Conservation (phyloP, 2,797 vertebrate genomes). For the Gambusia yucatana region DNA sequence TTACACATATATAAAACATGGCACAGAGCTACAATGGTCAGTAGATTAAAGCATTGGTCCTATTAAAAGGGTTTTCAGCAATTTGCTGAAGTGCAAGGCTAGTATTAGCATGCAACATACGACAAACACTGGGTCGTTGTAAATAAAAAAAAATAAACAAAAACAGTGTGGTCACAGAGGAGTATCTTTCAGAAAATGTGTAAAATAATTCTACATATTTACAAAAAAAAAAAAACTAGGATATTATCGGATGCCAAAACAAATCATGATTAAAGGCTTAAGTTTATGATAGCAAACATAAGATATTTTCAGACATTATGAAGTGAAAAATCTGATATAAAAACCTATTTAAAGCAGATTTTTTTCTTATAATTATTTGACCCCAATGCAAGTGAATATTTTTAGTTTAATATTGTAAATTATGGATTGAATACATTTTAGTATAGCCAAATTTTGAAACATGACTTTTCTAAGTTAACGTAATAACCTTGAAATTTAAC, state of each 20-base stretch:
- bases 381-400: background rate
- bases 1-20: background rate
- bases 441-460: background rate
- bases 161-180: background rate
- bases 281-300: background rate
- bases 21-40: background rate
- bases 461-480: background rate
- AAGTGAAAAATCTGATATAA: background rate
- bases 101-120: background rate
- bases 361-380: background rate
- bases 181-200: background rate
- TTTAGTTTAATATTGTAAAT: background rate
- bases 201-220: background rate
- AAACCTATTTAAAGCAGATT: background rate
- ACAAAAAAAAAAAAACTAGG: background rate
- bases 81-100: background rate
- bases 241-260: background rate
- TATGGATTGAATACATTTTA: no score
- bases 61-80: background rate
- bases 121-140: background rate
- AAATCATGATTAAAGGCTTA: background rate
- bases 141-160: background rate
- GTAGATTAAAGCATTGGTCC: background rate
- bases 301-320: background rate
- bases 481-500: background rate